These are phyloP conservation scores for Drosophila tripunctata DNA, from an alignment of 2,888 invertebrate genomes.

Conservation along the genomic window DNA sequence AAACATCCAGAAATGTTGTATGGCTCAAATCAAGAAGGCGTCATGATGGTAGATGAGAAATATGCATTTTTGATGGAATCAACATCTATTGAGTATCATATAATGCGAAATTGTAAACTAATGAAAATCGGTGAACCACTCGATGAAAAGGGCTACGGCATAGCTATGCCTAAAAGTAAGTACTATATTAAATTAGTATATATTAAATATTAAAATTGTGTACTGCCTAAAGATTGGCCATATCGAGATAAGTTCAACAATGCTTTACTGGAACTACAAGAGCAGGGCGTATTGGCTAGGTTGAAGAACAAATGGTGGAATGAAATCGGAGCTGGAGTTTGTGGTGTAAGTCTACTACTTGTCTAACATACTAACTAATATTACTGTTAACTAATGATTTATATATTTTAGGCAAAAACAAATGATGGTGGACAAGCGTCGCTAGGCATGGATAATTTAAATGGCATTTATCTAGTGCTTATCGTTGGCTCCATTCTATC, in stretches of 20 bases:
- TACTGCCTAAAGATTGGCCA: slow-evolving; percentile 78
- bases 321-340: slow-evolving; percentile 90
- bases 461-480: slow-evolving; percentile 87
- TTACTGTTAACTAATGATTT: background rate
- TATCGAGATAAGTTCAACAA: slow-evolving; percentile 91
- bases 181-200: background rate
- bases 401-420: slow-evolving; percentile 57
- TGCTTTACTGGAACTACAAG: slow-evolving; percentile 93
- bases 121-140: slow-evolving; percentile 87
- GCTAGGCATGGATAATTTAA: slow-evolving; percentile 87
- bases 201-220: background rate
- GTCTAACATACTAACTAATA: background rate
- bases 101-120: slow-evolving; percentile 87
- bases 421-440: slow-evolving; percentile 74
- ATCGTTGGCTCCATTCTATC: slow-evolving; percentile 84
- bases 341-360: slow-evolving; percentile 87
- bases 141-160: slow-evolving; percentile 90
- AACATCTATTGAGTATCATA: slow-evolving; percentile 89
- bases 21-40: slow-evolving; percentile 86
- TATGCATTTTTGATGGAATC: slow-evolving; percentile 93
- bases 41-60: slow-evolving; percentile 84
- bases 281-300: slow-evolving; percentile 90
- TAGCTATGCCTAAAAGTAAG: slow-evolving; percentile 88
- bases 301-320: slow-evolving; percentile 96
- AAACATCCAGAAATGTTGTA: slow-evolving; percentile 85